Evolutionary conservation across 1,140 invertebrate species (phyloP), one percentile per base, ranked within the genome.

Genomic region (Augochlora pura): DNA sequence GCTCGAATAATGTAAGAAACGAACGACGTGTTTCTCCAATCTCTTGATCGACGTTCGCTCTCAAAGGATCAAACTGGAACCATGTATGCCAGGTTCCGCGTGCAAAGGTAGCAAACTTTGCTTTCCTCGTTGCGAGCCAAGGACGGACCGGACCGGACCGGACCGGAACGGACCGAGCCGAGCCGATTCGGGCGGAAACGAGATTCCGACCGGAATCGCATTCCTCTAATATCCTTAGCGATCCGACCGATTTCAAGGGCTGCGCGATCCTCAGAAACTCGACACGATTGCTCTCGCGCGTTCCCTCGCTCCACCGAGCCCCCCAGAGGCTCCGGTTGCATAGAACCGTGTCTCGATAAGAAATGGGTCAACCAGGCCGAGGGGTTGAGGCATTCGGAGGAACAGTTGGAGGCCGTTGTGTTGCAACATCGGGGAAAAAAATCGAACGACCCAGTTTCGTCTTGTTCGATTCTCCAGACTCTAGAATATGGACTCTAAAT

Each of bases 391-490:
- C 25, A 62, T 62, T 57, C 25, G 59, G 3, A 62, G 59, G 25
- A 59, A 62, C 59, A 16, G 59, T 62, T 16, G 23, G 9, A 57
- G 54, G 54, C 21, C 18, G 18, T 32, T 18, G 5, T 16, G 59
- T 62, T 32, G 12, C 64, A 25, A 46, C 46, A 21, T 77, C 59
- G 39, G 5, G 67, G 21, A 21, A 23, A 70, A n/a, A 68, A 77
- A 62, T 77, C 75, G 42, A 63, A 38, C 68, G 68, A 77, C 59
- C 76, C 32, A 64, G 42, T 77, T 70, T n/a, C 25, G 21, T 62
- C 27, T 60, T 32, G n/a, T 46, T 42, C 25, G 38, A 18, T 63
- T 63, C 52, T 32, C 32, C 4, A 32, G 32, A 32, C 1, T 32
- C 32, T 32, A 32, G 32, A 32, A 32, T 32, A 1, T 32, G 4